These are phyloP conservation scores for Acrocyrtus sp. DNA, from an alignment of 2,888 invertebrate genomes.

Conservation along the genomic window DNA sequence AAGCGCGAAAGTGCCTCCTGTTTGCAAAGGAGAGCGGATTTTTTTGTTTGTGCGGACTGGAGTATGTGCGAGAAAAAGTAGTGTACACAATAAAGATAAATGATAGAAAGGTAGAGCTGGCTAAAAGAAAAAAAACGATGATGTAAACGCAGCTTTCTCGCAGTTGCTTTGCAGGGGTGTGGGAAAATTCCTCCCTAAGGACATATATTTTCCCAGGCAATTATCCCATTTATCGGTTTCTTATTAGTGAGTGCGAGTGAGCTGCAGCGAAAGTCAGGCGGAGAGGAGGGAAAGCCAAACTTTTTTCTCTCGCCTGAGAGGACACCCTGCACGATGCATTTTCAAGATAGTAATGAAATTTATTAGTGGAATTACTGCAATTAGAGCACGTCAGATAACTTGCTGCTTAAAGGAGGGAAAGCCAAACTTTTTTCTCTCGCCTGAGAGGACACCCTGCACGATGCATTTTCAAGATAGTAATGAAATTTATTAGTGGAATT, in stretches of 20 bases:
- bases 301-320: too few relatives aligned
- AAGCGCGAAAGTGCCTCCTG: background rate
- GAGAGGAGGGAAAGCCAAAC: background rate
- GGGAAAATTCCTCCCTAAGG: constrained; percentile 23
- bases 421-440: too few relatives aligned
- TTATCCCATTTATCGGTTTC: constrained; percentile 21
- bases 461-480: too few relatives aligned
- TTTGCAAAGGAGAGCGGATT: too few relatives aligned
- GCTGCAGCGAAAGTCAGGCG: background rate
- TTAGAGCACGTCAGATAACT: background rate
- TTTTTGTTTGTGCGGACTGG: background rate
- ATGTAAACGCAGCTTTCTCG: background rate
- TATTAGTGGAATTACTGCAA: too few relatives aligned
- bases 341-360: background rate
- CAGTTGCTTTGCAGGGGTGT: background rate
- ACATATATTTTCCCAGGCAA: constrained; percentile 23
- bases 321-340: too few relatives aligned
- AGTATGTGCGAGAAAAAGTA: background rate
- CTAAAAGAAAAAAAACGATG: too few relatives aligned
- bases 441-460: too few relatives aligned
- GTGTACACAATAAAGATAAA: background rate
- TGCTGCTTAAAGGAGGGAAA: background rate
- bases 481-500: background rate
- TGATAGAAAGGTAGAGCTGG: background rate
- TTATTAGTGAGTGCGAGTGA: background rate